These are phyloP conservation scores for Emydocephalus ijimae DNA, from an alignment of 2,113 vertebrate genomes.

Conservation along the genomic window DNA sequence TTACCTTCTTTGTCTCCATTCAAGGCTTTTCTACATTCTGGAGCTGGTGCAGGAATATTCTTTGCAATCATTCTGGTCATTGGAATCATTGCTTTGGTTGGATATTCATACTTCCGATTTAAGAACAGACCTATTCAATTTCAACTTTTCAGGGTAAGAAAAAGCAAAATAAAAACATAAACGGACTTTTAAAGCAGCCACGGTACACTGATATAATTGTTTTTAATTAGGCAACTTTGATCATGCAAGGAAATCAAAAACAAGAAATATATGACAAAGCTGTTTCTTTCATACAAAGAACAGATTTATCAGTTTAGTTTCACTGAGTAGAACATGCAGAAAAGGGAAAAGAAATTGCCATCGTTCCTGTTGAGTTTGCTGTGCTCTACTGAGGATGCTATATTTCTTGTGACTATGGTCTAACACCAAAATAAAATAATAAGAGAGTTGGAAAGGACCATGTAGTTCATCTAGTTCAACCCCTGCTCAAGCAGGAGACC, in stretches of 20 bases:
- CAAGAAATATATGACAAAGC: neutral
- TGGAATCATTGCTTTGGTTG: constrained; percentile 63
- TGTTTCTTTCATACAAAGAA: neutral
- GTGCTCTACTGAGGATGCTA: neutral
- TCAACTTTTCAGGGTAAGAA: constrained; percentile 84
- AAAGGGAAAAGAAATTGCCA: neutral
- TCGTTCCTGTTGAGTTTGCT: neutral
- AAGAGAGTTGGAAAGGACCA: no score
- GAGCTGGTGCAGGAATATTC: constrained; percentile 76
- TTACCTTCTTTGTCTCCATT: constrained; percentile 40
- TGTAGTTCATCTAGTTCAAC: no score
- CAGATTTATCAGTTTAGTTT: neutral
- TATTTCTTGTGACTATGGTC: neutral
- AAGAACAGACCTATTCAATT: constrained; percentile 75
- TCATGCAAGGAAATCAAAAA: neutral
- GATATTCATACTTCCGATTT: constrained; percentile 81
- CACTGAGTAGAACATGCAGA: neutral
- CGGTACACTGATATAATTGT: neutral
- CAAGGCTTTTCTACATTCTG: constrained; percentile 62
- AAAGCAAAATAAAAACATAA: neutral
- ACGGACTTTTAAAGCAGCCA: neutral
- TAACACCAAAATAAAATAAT: neutral
- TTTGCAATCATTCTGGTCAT: constrained; percentile 70
- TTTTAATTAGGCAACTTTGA: constrained; percentile 11
- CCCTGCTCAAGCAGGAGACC: no score